Base-by-base conservation (phyloP, 2,113 vertebrate genomes). In the Puma concolor region DNA sequence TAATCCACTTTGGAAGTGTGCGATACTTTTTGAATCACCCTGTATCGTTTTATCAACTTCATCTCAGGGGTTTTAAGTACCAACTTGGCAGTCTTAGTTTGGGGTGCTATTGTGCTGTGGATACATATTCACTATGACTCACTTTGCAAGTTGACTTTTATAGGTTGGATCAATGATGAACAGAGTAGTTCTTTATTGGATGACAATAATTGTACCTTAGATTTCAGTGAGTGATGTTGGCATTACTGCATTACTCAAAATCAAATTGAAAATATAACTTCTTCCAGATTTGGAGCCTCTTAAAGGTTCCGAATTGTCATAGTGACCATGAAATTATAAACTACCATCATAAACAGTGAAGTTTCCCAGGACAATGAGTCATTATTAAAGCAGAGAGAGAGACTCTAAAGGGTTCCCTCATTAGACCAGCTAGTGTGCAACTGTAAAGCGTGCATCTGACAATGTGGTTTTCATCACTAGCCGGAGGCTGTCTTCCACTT, bases 291-390 rank as follows among this genome's bases (percentile, higher is more conserved):
- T 36, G 41, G 7, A 76, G 74, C 3, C 79, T 74, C 60, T 17
- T 69, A 57, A 86, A 54, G 33, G 19, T 38, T 94, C 17, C 72
- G 38, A 36, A 71, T 79, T 88, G 69, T 90, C 54, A 85, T 19
- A 77, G 91, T 71, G 80, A 94, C 48, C 60, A 31, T 27, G 74
- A 94, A 76, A 69, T 95, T 41, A 50, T 6, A 19, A 97, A 87
- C 36, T 48, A 48, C 60, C 41, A 74, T 81, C 50, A 29, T 0
- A 54, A 36, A 92, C 21, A 71, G 54, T 44, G 76, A 93, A 38
- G 71, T 88, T 94, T 88, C 71, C 77, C 36, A 71, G 88, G 44
- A 95, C 96, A 92, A 2, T n/a, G 50, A 81, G 88, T 85, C 88
- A 69, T 79, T 87, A 41, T 88, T n/a, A 72, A 79, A 92, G 84